A percentile compares a stretch with the other conserved stretches of the same genome.
Conservation (phyloP, 2,113 vertebrate species). For the Calidris pugnax region DNA sequence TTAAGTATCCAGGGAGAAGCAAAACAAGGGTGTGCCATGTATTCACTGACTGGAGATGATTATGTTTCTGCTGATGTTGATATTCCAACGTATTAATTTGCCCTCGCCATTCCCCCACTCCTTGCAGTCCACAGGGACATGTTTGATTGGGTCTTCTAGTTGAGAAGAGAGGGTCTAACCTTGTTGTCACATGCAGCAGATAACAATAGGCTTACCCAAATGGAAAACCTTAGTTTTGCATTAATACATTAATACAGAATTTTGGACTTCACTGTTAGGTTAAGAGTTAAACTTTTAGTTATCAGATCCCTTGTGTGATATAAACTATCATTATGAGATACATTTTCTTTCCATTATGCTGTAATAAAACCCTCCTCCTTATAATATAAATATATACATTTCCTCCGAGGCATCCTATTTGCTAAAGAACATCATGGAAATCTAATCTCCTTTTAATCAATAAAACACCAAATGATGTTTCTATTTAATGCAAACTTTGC, state of each 20-base stretch:
- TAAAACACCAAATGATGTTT: conserved; percentile 76
- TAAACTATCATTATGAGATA: conserved; percentile 73
- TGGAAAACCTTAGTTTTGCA: neutral
- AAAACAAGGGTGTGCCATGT: neutral
- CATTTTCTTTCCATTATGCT: conserved; percentile 73
- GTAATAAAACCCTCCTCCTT: conserved; percentile 71
- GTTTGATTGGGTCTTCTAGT: neutral
- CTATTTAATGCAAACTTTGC: conserved; percentile 75
- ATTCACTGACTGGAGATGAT: neutral
- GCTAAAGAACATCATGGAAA: conserved; percentile 71
- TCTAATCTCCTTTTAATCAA: conserved; percentile 76
- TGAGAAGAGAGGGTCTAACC: neutral
- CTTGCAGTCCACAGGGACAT: neutral
- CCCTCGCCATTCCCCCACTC: neutral
- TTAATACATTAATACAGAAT: neutral
- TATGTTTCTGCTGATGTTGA: neutral
- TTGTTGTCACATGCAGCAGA: neutral
- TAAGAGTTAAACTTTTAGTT: conserved; percentile 69
- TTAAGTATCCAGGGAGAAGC: neutral
- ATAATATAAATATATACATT: conserved; percentile 76
- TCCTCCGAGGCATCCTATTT: conserved; percentile 71
- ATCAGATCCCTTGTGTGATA: conserved; percentile 66
- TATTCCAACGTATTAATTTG: neutral
- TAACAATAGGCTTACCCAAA: neutral
- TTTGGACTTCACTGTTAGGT: conserved; percentile 35